phyloP scores from a whole-genome alignment of 2,797 vertebrate species.

The Hydrophis major region DNA sequence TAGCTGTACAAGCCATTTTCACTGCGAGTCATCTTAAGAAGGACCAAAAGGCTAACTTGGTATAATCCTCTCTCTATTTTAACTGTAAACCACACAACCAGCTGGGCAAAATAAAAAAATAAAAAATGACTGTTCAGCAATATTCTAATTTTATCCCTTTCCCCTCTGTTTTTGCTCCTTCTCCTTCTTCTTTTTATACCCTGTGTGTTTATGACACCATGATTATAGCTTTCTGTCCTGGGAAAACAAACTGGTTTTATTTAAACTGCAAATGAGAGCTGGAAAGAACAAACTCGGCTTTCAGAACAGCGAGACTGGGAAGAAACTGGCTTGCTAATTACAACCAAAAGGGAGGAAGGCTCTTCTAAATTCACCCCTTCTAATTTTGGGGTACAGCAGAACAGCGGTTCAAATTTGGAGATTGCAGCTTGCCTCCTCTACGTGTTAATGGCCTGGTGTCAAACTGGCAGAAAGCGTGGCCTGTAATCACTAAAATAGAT shows the following conservation, averaged over 20 bases:
- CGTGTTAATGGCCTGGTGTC: background rate
- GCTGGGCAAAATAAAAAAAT: background rate
- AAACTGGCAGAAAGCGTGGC: background rate
- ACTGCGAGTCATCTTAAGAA: background rate
- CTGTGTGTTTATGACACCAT: slow-evolving; percentile 3
- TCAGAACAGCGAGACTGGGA: background rate
- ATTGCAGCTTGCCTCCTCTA: background rate
- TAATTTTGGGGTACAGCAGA: background rate
- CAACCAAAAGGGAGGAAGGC: background rate
- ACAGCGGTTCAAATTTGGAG: background rate
- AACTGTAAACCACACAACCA: background rate
- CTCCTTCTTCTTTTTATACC: background rate
- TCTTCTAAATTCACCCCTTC: background rate
- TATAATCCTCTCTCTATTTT: background rate
- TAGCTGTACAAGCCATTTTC: background rate
- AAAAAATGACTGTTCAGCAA: background rate
- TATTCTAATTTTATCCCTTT: slow-evolving; percentile 28
- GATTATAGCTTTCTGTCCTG: slow-evolving; percentile 29
- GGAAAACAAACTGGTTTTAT: slow-evolving; percentile 36
- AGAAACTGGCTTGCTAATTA: background rate
- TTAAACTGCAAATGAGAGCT: slow-evolving; percentile 2
- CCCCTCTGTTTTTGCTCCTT: background rate
- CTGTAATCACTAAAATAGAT: background rate
- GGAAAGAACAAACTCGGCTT: slow-evolving; percentile 11
- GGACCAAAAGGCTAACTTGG: background rate